These are phyloP conservation scores for Amazona guildingii DNA, from an alignment of 2,113 vertebrate genomes.

Conservation along the genomic window DNA sequence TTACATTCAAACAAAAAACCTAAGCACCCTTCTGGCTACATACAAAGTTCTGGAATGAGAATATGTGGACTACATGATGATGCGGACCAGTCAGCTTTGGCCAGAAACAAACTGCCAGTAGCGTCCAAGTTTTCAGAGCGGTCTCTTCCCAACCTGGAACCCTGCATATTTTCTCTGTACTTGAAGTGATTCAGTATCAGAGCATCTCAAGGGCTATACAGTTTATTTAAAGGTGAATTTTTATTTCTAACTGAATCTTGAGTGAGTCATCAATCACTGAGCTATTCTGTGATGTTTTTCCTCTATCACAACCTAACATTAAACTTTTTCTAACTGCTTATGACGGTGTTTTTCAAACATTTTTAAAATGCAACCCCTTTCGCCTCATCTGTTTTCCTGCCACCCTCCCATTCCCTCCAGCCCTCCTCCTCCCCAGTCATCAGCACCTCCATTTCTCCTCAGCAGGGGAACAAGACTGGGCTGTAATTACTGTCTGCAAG, in stretches of 20 bases:
- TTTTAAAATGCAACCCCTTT: neutral
- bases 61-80: neutral
- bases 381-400: conserved; percentile 28
- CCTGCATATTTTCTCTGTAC: neutral
- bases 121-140: neutral
- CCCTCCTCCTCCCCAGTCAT: neutral
- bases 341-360: neutral
- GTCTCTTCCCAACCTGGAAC: neutral
- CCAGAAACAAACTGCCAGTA: neutral
- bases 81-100: neutral
- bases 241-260: neutral
- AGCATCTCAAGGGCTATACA: neutral
- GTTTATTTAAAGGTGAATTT: neutral
- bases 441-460: neutral
- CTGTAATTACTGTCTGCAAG: neutral
- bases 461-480: neutral
- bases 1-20: neutral
- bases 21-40: neutral
- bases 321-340: conserved; percentile 20
- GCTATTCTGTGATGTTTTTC: neutral
- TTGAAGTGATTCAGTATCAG: neutral
- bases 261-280: conserved; percentile 39
- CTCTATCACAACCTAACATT: neutral
- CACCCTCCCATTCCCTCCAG: neutral
- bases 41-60: neutral